Evolutionary conservation across 2,113 vertebrate genomes (phyloP).

Genomic region (Cichladusa arquata): DNA sequence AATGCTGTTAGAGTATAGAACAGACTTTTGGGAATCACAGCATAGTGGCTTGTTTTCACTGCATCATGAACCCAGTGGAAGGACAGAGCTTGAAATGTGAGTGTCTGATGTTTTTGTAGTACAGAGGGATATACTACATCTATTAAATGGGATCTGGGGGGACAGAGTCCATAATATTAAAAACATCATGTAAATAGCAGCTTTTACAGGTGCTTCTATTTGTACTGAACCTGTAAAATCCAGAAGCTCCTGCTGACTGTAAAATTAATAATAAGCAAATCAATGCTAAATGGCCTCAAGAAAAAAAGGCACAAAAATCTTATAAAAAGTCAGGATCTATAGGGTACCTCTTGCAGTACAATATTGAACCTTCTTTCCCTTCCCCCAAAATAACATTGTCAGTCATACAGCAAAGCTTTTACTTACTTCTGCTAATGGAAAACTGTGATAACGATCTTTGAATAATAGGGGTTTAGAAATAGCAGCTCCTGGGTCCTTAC

Average conservation of each 20-base stretch:
- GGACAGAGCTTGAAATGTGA: conserved; percentile 14
- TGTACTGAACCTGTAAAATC: conserved; percentile 49
- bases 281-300: conserved; percentile 55
- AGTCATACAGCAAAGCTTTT: conserved; percentile 73
- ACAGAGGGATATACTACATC: neutral
- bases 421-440: conserved; percentile 75
- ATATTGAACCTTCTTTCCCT: conserved; percentile 45
- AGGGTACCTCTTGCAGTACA: conserved; percentile 37
- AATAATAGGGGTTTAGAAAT: conserved; percentile 73
- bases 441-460: conserved; percentile 73
- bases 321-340: conserved; percentile 52
- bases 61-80: conserved; percentile 43
- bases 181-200: conserved; percentile 36
- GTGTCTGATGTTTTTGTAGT: neutral
- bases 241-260: conserved; percentile 27
- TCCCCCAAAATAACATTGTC: conserved; percentile 62
- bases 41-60: conserved; percentile 22
- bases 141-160: neutral
- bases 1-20: conserved; percentile 26
- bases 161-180: neutral
- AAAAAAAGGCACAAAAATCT: conserved; percentile 3
- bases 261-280: conserved; percentile 64
- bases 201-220: conserved; percentile 10
- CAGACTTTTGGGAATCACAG: conserved; percentile 57
- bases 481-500: conserved; percentile 54